Evolutionary conservation across 1,140 invertebrate species (phyloP), one percentile per base, ranked within the genome.

Genomic region (Drosophila willistoni): DNA sequence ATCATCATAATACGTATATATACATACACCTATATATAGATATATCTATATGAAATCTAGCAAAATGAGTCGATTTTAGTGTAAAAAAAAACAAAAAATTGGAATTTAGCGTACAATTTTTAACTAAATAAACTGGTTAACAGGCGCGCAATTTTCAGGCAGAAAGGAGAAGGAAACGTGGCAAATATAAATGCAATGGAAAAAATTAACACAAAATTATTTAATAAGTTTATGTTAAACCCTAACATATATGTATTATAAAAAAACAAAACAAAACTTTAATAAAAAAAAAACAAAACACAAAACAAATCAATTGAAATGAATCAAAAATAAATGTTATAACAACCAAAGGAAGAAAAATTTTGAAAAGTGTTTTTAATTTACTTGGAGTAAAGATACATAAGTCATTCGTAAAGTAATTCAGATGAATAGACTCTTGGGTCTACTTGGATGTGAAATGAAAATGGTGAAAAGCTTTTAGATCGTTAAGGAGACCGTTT

Each of bases 61-160:
- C 83, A 84, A 84, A 7, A 68, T 51, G 77, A 78, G 84, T 89
- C 84, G 84, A 89, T 89, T 89, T 89, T 89, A 89, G 84, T 71
- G 74, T 90, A 89, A 77, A 80, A 72, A 68, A 57, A 67, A 77
- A 73, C 59, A 73, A 64, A 63, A 25, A 25, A 25, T 25, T 57
- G 34, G 77, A 69, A 87, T 87, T 87, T 87, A 86, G 83, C 84
- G 44, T 73, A 85, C 62, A 72, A 71, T 71, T 79, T 87, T 84
- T 69, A 85, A 66, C 70, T 66, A 62, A 63, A 73, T 66, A 77
- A 79, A 79, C 36, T 80, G 77, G 44, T 89, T 87, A 84, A 75
- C 71, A 73, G 66, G 22, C 42, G 71, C 76, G 83, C 72, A 86
- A 86, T 86, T 86, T 29, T 68, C 68, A 70, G 66, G 39, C 7